Evolutionary conservation across 1,140 invertebrate genomes (phyloP), one percentile per base, ranked within the genome.

Genomic region (Trachymyrmex septentrionalis): DNA sequence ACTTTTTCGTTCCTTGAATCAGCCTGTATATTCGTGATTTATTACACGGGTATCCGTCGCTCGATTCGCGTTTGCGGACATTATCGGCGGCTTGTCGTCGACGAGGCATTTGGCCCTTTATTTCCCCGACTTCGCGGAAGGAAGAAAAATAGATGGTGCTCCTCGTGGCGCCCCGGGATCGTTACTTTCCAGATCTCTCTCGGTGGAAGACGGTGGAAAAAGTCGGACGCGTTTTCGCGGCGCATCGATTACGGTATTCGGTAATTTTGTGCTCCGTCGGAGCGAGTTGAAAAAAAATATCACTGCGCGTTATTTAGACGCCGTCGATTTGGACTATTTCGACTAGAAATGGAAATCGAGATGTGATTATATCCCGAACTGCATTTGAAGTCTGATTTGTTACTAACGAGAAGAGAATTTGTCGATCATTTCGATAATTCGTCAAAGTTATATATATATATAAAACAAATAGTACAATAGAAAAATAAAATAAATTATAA

Each of bases 261-360:
- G 80, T 82, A 82, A 82, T 82, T 82, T 82, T 82, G 80, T 82
- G 80, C 80, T 82, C 80, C 80, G 80, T 19, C 80, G 80, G 67
- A 82, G 80, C 80, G 80, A 73, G 80, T 12, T 82, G 34, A 72
- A 82, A 82, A 82, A 78, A 82, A 82, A 82, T 73, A 82, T 82
- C 67, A 19, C 67, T 69, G 38, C 55, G 19, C 80, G 67, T 73
- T 82, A 82, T 73, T 73, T 82, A 67, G 38, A 14, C 66, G 10
- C 38, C 67, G 55, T 82, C 80, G 80, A 82, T 82, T 82, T 61
- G 21, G 24, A 30, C 21, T 61, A 24, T 19, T 19, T 48, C 55
- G 53, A 27, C 66, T 53, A 71, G 67, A 82, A 82, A 73, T 82
- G 67, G 30, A 82, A 80, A 67, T 80, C 48, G 48, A 14, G 6